phyloP scores from a whole-genome alignment of 2,113 vertebrate species.

The Oryzias melastigma region DNA sequence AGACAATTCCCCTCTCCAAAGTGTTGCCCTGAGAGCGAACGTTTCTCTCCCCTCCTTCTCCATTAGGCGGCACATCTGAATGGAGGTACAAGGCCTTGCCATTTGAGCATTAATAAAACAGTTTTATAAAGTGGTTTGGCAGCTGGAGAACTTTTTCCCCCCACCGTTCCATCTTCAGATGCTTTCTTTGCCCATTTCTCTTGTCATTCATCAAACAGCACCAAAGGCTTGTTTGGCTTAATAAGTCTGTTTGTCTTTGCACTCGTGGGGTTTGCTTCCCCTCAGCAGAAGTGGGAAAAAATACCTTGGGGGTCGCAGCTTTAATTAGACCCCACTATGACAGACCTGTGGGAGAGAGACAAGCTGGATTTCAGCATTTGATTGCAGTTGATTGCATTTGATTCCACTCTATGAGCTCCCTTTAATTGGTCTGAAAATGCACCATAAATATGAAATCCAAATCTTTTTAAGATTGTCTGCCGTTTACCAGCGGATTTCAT shows the following conservation, averaged over 20 bases:
- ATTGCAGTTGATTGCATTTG: conserved; percentile 63
- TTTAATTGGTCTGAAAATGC: conserved; percentile 23
- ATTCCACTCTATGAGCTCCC: conserved; percentile 46
- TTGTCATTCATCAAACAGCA: conserved; percentile 57
- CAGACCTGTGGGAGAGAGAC: conserved; percentile 40
- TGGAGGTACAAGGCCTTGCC: conserved; percentile 42
- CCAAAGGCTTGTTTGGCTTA: conserved; percentile 64
- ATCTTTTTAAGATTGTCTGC: conserved; percentile 15
- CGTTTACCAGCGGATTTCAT: conserved; percentile 39
- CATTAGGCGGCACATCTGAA: conserved; percentile 52
- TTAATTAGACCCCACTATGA: conserved; percentile 64
- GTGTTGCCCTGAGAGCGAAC: conserved; percentile 35
- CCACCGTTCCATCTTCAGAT: conserved; percentile 23
- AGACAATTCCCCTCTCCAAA: conserved; percentile 45
- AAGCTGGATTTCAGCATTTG: conserved; percentile 37
- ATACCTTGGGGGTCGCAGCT: conserved; percentile 55
- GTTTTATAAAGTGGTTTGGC: conserved; percentile 62
- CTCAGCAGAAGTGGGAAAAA: conserved; percentile 41
- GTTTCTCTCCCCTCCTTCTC: conserved; percentile 21
- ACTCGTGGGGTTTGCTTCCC: conserved; percentile 33
- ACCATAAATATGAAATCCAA: conserved; percentile 10
- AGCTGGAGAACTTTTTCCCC: conserved; percentile 33
- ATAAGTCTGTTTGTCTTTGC: conserved; percentile 67
- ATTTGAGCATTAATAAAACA: conserved; percentile 65
- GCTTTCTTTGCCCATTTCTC: conserved; percentile 13